A percentile compares a stretch with the other conserved stretches of the same genome.
These are phyloP conservation scores for Aporophyla lueneburgensis DNA, from an alignment of 2,888 invertebrate species.

Conservation along the genomic window DNA sequence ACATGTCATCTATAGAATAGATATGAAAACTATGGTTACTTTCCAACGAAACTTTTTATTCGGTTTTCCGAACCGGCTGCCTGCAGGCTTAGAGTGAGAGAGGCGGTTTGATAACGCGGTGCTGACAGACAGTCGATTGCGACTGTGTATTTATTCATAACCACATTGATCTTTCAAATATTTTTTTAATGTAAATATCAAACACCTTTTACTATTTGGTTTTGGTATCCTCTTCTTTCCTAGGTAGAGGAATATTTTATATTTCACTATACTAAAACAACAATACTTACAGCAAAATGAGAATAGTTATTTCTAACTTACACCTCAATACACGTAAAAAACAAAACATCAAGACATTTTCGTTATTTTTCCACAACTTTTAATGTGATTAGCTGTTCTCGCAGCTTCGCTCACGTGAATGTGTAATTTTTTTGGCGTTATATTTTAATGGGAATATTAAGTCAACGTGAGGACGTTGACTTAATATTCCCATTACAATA, in stretches of 20 bases:
- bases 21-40: background rate
- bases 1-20: background rate
- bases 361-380: background rate
- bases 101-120: too few species aligned
- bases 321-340: background rate
- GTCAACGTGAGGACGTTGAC: too few species aligned
- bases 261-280: background rate
- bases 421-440: background rate
- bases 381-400: background rate
- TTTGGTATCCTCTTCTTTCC: background rate
- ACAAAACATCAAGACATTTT: background rate
- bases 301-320: too few species aligned
- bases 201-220: background rate
- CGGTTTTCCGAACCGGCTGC: background rate
- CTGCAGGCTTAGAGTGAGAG: background rate
- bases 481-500: too few species aligned
- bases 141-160: conserved; percentile 1
- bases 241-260: background rate
- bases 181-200: background rate
- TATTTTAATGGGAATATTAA: too few species aligned
- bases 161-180: too few species aligned
- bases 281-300: background rate
- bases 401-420: background rate
- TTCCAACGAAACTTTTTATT: background rate
- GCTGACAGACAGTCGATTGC: too few species aligned